These are phyloP conservation scores for Teleogryllus occipitalis DNA, from an alignment of 1,140 invertebrate species.

Conservation along the genomic window DNA sequence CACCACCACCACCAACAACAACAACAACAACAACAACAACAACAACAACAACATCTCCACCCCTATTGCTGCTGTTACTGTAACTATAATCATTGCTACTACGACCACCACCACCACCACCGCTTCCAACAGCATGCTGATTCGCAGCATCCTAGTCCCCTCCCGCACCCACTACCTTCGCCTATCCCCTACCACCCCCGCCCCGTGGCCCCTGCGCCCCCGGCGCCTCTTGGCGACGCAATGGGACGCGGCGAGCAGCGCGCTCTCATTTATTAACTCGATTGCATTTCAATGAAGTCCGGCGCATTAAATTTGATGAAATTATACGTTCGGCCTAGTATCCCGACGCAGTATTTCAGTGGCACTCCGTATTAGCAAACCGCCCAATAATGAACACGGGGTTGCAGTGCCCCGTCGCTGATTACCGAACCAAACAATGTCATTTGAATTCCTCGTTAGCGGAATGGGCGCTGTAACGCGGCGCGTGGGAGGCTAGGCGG, in stretches of 20 bases:
- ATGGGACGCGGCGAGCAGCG: background rate
- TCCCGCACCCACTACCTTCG: no score
- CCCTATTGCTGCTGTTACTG: no score
- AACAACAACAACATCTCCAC: no score
- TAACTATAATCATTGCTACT: no score
- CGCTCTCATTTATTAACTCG: background rate
- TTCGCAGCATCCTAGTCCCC: no score
- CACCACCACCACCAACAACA: no score
- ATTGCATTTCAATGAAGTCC: slow-evolving; percentile 4
- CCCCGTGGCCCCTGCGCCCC: no score
- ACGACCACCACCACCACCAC: no score
- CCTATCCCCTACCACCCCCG: no score
- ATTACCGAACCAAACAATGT: background rate
- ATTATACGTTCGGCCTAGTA: background rate
- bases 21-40: no score
- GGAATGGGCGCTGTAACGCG: background rate
- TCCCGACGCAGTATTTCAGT: background rate
- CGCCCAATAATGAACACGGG: background rate
- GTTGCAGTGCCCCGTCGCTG: background rate
- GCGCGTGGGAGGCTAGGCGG: background rate
- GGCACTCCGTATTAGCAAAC: background rate
- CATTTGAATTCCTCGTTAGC: background rate
- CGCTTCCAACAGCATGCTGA: no score
- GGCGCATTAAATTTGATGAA: background rate
- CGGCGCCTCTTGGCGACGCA: background rate